Base-by-base conservation (phyloP, 1,140 invertebrate species). In the Drosophila simulans region DNA sequence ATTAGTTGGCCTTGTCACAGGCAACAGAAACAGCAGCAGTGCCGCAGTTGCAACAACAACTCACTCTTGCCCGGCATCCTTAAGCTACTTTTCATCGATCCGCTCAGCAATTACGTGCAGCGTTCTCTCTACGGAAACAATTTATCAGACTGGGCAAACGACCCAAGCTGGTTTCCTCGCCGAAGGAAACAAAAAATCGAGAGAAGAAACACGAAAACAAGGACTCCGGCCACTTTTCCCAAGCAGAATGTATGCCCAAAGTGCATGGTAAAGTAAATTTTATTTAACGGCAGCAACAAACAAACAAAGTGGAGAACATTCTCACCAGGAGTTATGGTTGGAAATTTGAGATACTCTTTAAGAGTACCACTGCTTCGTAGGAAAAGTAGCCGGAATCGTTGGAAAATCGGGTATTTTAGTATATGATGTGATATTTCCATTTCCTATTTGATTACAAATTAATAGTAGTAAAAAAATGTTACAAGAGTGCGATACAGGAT, bases 51-150 rank as follows among this genome's bases (percentile, higher is more conserved):
- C 42, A 55, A 13, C 51, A 56, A 77, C 51, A 66, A 46, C 49
- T 71, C 37, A 57, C 56, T 71, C 25, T 69, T 71, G 76, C 56
- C 66, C 65, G 54, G 57, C 70, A 82, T 72, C 79, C 81, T 88
- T 79, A 88, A 88, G 84, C 84, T 58, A 84, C 72, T 89, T 88
- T 88, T 88, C 79, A 88, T 88, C 83, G 83, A 88, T 88, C 84
- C 83, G 75, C 78, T 62, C 85, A 45, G 77, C 84, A 89, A 88
- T 88, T 88, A 88, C 83, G 84, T 88, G 84, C 84, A 69, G 77
- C 79, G 66, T 55, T 74, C 70, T 63, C 83, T 79, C 52, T 79
- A 69, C 84, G 83, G 83, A 88, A 88, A 88, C 84, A 88, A 88
- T 88, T 88, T 88, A 88, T 88, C 83, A 88, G 83, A 65, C 83